A percentile compares a stretch with the other conserved stretches of the same genome.
phyloP scores from a whole-genome alignment of 2,888 invertebrate genomes.

The Heliconius sara region DNA sequence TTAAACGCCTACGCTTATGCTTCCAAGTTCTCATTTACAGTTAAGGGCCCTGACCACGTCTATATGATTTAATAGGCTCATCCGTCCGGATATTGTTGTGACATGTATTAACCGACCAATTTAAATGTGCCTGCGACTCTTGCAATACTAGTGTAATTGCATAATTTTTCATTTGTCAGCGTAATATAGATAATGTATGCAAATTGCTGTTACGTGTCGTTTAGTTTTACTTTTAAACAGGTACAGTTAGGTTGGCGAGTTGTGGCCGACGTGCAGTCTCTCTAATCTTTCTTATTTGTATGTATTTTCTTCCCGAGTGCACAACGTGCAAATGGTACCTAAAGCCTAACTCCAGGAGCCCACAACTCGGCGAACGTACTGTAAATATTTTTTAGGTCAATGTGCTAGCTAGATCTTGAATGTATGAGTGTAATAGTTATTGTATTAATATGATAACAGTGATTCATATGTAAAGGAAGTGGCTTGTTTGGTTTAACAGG shows the following conservation, averaged over 20 bases:
- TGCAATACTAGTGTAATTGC: constrained; percentile 30
- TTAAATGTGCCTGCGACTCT: constrained; percentile 39
- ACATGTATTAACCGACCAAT: constrained; percentile 55
- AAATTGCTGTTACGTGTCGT: constrained; percentile 33
- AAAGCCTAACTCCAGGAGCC: background rate
- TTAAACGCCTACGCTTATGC: constrained; percentile 40
- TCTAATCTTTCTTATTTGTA: background rate
- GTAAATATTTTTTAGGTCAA: constrained; percentile 26
- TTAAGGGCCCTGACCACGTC: constrained; percentile 71
- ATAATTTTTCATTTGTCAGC: constrained; percentile 17
- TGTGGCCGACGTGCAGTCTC: background rate
- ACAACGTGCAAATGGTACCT: background rate
- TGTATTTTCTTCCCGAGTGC: background rate
- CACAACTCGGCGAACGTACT: background rate
- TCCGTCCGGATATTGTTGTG: constrained; percentile 66
- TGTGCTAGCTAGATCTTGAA: constrained; percentile 20
- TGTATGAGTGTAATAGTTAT: constrained; percentile 4
- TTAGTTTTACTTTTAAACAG: constrained; percentile 34
- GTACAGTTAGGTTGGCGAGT: background rate
- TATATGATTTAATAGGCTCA: constrained; percentile 69
- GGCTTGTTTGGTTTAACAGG: constrained; percentile 17
- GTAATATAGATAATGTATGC: constrained; percentile 31
- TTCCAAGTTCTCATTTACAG: constrained; percentile 60
- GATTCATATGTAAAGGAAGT: constrained; percentile 20
- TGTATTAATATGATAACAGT: constrained; percentile 13